Evolutionary conservation across 2,888 invertebrate genomes (phyloP), one percentile per base, ranked within the genome.

Genomic region (Gastrophysa polygoni): DNA sequence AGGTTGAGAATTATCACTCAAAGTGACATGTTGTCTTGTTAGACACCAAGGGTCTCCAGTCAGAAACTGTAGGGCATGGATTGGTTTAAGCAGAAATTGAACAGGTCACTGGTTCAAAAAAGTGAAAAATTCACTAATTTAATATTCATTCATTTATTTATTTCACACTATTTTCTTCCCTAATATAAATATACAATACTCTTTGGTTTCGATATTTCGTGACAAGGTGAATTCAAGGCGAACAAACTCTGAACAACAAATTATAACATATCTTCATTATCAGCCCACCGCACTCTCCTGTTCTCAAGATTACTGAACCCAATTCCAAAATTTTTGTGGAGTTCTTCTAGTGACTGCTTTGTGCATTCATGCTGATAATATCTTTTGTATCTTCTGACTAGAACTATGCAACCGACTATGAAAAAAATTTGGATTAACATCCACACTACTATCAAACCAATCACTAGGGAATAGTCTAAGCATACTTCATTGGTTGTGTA

Each of bases 201-300:
- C 24, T 24, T 52, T 11, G 20, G 18, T 34, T 10, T 17, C 32
- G 51, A 20, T 34, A 49, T 17, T 29, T 32, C 50, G n/a, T n/a
- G n/a, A 24, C 24, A 24, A 32, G 29, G 29, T 32, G 10, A 10
- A 10, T 10, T 8, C 29, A 10, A 10, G 10, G 5, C 10, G 2
- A 32, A 32, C 29, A 32, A 38, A 38, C n/a, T 50, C 4, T 50
- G 7, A 11, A 3, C 8, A 3, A 38, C 14, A 14, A n/a, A 2
- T 58, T 28, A 61, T 47, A 68, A 62, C 32, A 71, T 68, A 66
- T 72, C 66, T 11, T 73, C 71, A 63, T 74, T 73, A 68, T 90
- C 90, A 0, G 89, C 89, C 88, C 89, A 90, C 75, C 87, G 89
- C 1, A 90, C 90, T 54, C 89, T 84, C 29, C 90, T 81, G 68